Conservation (phyloP, 2,113 vertebrate species). For the Axis porcinus region DNA sequence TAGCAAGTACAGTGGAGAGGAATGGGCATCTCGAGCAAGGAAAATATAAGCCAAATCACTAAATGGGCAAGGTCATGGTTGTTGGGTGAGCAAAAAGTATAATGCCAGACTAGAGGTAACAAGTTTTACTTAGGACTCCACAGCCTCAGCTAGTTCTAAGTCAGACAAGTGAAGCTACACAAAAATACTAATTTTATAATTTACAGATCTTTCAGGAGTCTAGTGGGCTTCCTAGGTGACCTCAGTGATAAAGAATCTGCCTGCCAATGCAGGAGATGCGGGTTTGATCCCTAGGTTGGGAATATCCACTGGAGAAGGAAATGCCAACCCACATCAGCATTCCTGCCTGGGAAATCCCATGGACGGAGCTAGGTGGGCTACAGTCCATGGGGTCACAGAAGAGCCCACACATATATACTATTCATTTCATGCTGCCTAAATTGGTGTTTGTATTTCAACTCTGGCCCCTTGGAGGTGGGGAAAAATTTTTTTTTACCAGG, state of each 20-base stretch:
- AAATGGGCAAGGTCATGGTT: background rate
- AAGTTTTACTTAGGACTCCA: background rate
- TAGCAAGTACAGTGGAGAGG: background rate
- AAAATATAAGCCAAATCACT: background rate
- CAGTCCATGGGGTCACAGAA: background rate
- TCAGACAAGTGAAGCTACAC: background rate
- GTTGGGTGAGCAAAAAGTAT: background rate
- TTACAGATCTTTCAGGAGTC: background rate
- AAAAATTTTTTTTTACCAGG: background rate
- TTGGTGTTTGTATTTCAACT: background rate
- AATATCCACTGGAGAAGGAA: background rate
- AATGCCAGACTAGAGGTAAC: background rate
- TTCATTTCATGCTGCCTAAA: background rate
- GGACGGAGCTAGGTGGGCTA: background rate
- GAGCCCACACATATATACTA: background rate
- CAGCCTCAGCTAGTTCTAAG: background rate
- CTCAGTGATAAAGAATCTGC: background rate
- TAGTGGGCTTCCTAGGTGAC: background rate
- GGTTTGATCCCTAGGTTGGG: background rate
- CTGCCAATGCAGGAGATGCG: background rate
- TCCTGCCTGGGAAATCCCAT: background rate
- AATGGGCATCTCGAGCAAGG: background rate
- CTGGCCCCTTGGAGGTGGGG: background rate
- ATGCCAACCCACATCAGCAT: background rate
- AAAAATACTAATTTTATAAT: background rate